These are phyloP conservation scores for Dilophus febrilis DNA, from an alignment of 2,888 invertebrate species.

Conservation along the genomic window DNA sequence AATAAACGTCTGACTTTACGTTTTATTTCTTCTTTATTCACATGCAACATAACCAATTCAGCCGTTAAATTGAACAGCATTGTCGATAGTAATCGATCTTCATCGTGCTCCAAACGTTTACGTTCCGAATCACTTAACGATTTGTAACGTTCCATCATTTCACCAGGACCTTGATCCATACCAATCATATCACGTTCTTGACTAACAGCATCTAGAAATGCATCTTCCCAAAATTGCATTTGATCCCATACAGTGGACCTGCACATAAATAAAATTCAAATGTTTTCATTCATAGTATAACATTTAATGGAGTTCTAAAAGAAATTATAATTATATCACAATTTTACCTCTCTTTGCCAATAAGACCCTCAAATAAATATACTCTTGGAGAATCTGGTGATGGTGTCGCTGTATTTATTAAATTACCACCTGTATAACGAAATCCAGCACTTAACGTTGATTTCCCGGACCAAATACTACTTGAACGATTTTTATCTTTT, in stretches of 20 bases:
- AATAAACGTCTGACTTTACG: conserved; percentile 78
- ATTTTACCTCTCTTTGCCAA: conserved; percentile 32
- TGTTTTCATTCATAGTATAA: no score
- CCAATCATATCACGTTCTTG: conserved; percentile 98
- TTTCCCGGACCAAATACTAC: conserved; percentile 85
- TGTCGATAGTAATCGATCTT: conserved; percentile 86
- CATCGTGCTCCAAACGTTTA: conserved; percentile 93
- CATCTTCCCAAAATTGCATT: conserved; percentile 99
- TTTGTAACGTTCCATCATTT: conserved; percentile 98
- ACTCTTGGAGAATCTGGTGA: conserved; percentile 80
- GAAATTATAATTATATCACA: no score
- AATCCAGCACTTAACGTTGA: conserved; percentile 75
- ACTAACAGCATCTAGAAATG: conserved; percentile 90
- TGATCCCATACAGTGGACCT: conserved; percentile 89
- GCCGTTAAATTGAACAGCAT: conserved; percentile 93
- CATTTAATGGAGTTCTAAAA: no score
- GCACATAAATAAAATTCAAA: conserved; percentile 10
- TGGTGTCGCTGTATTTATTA: conserved; percentile 68
- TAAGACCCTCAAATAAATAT: conserved; percentile 78
- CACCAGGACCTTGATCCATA: conserved; percentile 97
- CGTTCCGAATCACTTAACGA: conserved; percentile 80
- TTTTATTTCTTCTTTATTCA: conserved; percentile 65
- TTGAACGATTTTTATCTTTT: conserved; percentile 59
- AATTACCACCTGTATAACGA: conserved; percentile 71
- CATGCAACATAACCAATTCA: conserved; percentile 84